Evolutionary conservation across 2,113 vertebrate genomes (phyloP).

Genomic region (Cyprinodon variegatus): DNA sequence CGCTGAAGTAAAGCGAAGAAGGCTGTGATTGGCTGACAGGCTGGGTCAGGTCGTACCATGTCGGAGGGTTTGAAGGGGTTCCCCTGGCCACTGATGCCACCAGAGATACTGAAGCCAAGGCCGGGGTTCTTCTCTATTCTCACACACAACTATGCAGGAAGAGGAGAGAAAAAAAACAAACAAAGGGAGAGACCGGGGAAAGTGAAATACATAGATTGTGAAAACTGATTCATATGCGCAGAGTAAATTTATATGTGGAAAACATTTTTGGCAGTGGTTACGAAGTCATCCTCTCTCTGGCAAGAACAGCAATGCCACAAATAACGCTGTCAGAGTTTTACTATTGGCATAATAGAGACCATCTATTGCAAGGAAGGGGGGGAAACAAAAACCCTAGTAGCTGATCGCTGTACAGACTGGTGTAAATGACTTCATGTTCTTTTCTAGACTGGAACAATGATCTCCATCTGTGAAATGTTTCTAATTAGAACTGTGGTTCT

Average conservation of each 20-base stretch:
- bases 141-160: conserved; percentile 88
- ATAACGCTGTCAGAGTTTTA: conserved; percentile 18
- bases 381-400: conserved; percentile 3
- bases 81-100: conserved; percentile 98
- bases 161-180: conserved; percentile 2
- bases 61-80: conserved; percentile 99
- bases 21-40: conserved; percentile 58
- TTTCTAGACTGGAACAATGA: conserved; percentile 19
- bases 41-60: conserved; percentile 86
- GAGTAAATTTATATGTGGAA: conserved; percentile 30
- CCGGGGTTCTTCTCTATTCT: conserved; percentile 99
- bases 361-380: neutral
- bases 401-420: conserved; percentile 16
- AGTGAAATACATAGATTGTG: conserved; percentile 49
- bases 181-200: conserved; percentile 35
- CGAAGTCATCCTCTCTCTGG: conserved; percentile 35
- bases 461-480: conserved; percentile 32
- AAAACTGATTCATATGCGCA: conserved; percentile 11
- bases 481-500: conserved; percentile 21
- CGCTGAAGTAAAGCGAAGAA: conserved; percentile 67
- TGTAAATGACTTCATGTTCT: conserved; percentile 40
- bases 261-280: conserved; percentile 29
- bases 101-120: conserved; percentile 99
- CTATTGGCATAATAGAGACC: conserved; percentile 1
- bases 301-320: conserved; percentile 17